Evolutionary conservation across 2,797 vertebrate genomes (phyloP).

Genomic region (Enteromius fasciolatus): DNA sequence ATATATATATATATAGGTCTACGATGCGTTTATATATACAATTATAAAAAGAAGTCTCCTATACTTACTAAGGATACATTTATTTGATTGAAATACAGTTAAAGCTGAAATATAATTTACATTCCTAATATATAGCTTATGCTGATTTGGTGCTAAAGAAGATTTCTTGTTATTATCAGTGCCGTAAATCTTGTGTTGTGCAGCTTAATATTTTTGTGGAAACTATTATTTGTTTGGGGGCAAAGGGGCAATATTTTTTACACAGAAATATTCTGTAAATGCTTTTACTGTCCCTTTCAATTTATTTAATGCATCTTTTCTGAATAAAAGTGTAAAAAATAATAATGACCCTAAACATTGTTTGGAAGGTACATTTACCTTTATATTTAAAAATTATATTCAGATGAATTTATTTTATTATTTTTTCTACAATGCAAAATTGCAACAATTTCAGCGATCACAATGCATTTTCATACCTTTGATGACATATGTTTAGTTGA

Average conservation of each 20-base stretch:
- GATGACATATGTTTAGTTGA: background rate
- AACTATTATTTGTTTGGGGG: background rate
- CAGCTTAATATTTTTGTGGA: background rate
- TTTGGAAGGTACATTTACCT: background rate
- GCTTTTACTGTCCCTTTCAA: no score
- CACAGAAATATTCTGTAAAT: background rate
- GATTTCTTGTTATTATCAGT: background rate
- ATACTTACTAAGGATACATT: background rate
- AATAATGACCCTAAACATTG: background rate
- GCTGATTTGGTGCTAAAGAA: background rate
- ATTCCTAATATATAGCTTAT: background rate
- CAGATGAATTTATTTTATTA: background rate
- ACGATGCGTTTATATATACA: no score
- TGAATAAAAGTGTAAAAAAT: background rate
- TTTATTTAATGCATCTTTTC: background rate
- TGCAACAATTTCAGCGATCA: background rate
- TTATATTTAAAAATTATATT: background rate
- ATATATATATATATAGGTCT: no score
- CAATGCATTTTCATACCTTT: background rate
- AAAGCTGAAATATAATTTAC: background rate
- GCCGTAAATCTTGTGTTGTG: background rate
- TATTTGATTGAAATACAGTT: background rate
- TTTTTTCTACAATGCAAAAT: background rate
- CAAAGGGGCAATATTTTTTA: background rate
- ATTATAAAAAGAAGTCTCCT: background rate